Conservation (phyloP, 35 echinoderm and acorn worm genomes). For the Apostichopus parvimensis region DNA sequence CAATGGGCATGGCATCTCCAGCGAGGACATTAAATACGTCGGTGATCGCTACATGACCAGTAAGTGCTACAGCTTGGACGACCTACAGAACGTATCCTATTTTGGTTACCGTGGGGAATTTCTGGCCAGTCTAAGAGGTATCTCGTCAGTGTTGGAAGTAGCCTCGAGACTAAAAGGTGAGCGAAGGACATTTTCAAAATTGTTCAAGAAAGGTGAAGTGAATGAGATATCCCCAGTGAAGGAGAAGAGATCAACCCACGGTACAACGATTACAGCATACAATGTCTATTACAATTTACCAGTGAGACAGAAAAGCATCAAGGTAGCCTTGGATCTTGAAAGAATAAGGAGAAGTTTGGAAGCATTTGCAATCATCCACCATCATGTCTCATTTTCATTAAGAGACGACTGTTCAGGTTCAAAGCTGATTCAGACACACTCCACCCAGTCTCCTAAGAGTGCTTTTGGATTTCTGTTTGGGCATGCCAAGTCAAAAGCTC, state of each 20-base stretch:
- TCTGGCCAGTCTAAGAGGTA: conserved; percentile 77
- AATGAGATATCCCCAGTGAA: conserved; percentile 60
- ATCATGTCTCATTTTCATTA: conserved; percentile 81
- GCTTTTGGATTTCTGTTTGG: conserved; percentile 88
- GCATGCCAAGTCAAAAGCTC: conserved; percentile 42
- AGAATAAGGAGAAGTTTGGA: conserved; percentile 58
- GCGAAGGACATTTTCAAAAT: conserved; percentile 67
- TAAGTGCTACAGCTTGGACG: conserved; percentile 80
- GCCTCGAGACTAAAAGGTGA: conserved; percentile 58
- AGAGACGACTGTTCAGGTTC: conserved; percentile 81
- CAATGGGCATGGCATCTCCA: conserved; percentile 79
- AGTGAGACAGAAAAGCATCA: conserved; percentile 74
- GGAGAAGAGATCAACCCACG: conserved; percentile 68
- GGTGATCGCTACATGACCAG: conserved; percentile 92
- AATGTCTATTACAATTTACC: conserved; percentile 87
- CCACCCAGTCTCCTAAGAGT: conserved; percentile 53
- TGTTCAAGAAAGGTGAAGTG: conserved; percentile 71
- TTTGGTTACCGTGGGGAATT: conserved; percentile 97
- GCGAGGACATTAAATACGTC: conserved; percentile 60
- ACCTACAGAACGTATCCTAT: conserved; percentile 62
- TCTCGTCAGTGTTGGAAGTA: conserved; percentile 91
- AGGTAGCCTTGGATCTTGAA: conserved; percentile 66
- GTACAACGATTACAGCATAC: conserved; percentile 90
- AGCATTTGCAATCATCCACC: conserved; percentile 79
- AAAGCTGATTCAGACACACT: conserved; percentile 83